A percentile compares a stretch with the other conserved stretches of the same genome.
These are phyloP conservation scores for Drosophila funebris DNA, from an alignment of 1,140 invertebrate species.

Conservation along the genomic window DNA sequence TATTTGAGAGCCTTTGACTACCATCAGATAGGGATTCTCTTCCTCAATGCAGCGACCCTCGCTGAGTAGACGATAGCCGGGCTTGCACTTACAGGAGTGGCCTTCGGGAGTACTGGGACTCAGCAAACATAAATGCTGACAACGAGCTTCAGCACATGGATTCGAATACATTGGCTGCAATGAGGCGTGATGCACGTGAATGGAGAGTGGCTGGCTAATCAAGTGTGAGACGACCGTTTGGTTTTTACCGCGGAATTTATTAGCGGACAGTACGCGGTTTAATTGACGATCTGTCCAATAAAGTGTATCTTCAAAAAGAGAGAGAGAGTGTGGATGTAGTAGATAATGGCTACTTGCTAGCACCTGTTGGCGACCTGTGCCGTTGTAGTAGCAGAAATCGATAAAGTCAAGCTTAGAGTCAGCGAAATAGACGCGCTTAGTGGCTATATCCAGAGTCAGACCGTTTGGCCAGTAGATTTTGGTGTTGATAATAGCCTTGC, in stretches of 20 bases:
- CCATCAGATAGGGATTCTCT: slow-evolving; percentile 94
- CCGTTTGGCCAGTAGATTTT: slow-evolving; percentile 99
- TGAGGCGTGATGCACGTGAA: slow-evolving; percentile 96
- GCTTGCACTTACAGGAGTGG: slow-evolving; percentile 95
- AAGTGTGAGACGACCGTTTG: slow-evolving; percentile 97
- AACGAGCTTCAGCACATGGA: slow-evolving; percentile 91
- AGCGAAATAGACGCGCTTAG: slow-evolving; percentile 97
- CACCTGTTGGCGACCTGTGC: slow-evolving; percentile 94
- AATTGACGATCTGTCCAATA: slow-evolving; percentile 98
- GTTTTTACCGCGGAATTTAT: slow-evolving; percentile 95
- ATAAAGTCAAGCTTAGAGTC: slow-evolving; percentile 99
- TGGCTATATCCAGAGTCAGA: slow-evolving; percentile 96
- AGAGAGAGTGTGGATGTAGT: slow-evolving; percentile 97
- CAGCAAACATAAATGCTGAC: slow-evolving; percentile 96
- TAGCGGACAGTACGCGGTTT: slow-evolving; percentile 93
- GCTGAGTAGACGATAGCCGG: slow-evolving; percentile 90
- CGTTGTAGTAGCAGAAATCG: slow-evolving; percentile 99
- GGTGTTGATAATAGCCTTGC: slow-evolving; percentile 94
- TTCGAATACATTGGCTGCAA: slow-evolving; percentile 94
- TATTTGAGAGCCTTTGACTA: slow-evolving; percentile 95
- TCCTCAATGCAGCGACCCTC: slow-evolving; percentile 92
- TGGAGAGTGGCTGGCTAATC: slow-evolving; percentile 96
- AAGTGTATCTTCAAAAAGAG: slow-evolving; percentile 95
- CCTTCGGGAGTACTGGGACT: slow-evolving; percentile 88
- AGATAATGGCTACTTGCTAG: slow-evolving; percentile 95